Base-by-base conservation (phyloP, 2,113 vertebrate species). In the Axis porcinus region DNA sequence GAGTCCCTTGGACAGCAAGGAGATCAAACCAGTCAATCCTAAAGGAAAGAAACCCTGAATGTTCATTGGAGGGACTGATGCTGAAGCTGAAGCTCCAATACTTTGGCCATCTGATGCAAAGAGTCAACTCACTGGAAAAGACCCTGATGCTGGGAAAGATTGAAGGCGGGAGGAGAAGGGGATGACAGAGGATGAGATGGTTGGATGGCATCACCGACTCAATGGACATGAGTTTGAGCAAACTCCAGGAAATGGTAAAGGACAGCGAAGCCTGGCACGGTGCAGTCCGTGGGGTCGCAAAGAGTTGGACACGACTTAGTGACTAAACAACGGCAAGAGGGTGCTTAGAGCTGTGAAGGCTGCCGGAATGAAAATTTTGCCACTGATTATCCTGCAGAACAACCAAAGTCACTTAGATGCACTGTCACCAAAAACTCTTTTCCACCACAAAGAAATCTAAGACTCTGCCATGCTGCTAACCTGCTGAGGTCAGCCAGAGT, bases 241-340 rank as follows among this genome's bases (percentile, higher is more conserved):
- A 43, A 2, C 23, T 43, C 70, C 1, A 23, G 36, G 70, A 76
- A 40, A 76, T 7, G 70, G 36, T 43, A 40, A 76, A 27, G 36
- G 70, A 76, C 23, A 43, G 40, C 0, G 0, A 43, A 43, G 70
- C 23, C 70, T 7, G 70, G 70, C 40, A 12, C 0, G 3, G 6
- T 76, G 40, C 40, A 43, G 36, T 76, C 70, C 12, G 14, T 14
- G 70, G 40, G 12, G 70, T 76, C 2, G 1, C 23, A 76, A 76
- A 76, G 70, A 76, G 12, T 14, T 43, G 21, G 40, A 43, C 70
- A 27, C 3, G 1, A 74, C 23, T 76, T 27, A 43, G 21, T 43
- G 36, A 27, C 70, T 7, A 6, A 76, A 76, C 21, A 43, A 21
- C 5, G 11, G 27, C 36, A 76, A 76, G 43, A 43, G 23, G 12